A percentile compares a stretch with the other conserved stretches of the same genome.
phyloP scores from a whole-genome alignment of 2,888 invertebrate species.

The Papilio protenor region DNA sequence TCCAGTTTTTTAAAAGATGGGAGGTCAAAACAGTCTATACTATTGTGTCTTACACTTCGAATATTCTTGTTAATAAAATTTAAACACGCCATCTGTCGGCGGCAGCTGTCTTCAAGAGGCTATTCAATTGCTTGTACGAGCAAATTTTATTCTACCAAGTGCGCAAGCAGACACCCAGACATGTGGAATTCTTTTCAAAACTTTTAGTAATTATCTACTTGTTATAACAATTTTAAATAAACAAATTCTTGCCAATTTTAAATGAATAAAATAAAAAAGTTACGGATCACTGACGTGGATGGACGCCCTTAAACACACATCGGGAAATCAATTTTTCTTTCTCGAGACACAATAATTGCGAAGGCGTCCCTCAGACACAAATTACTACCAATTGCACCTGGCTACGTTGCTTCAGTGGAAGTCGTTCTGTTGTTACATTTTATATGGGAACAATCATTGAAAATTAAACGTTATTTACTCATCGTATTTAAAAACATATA shows the following conservation, averaged over 20 bases:
- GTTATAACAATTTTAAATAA: neutral
- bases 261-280: conserved; percentile 42
- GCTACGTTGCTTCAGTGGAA: conserved; percentile 44
- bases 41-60: conserved; percentile 63
- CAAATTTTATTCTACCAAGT: conserved; percentile 39
- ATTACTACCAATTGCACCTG: conserved; percentile 79
- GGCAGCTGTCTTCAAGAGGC: conserved; percentile 58
- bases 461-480: neutral
- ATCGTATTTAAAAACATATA: neutral
- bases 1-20: conserved; percentile 42
- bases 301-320: conserved; percentile 70
- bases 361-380: conserved; percentile 64
- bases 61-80: conserved; percentile 77
- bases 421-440: conserved; percentile 65
- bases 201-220: neutral
- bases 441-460: conserved; percentile 50
- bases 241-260: neutral
- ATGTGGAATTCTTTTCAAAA: conserved; percentile 8
- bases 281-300: conserved; percentile 45
- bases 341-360: conserved; percentile 75
- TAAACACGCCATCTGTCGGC: conserved; percentile 73
- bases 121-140: conserved; percentile 64
- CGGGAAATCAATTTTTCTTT: conserved; percentile 77
- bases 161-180: conserved; percentile 15
- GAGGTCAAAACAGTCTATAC: conserved; percentile 55